Conservation (phyloP, 2,113 vertebrate genomes). For the Microcebus griseorufus region DNA sequence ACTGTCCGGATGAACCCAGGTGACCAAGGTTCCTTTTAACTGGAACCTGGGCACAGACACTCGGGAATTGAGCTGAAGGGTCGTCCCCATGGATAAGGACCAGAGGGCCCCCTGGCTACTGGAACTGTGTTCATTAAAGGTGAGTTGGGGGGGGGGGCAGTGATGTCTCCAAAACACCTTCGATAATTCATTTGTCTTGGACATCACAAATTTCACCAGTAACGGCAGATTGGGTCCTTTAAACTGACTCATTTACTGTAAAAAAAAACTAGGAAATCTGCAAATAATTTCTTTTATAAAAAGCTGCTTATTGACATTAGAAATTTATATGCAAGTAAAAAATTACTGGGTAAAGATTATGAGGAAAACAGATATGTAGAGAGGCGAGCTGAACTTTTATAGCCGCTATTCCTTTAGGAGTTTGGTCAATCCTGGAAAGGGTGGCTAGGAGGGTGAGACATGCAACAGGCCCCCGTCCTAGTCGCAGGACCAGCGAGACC, state of each 20-base stretch:
- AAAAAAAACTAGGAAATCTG: not conserved
- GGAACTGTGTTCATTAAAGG: no score
- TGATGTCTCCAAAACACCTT: no score
- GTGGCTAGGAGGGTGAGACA: not conserved
- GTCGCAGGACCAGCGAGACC: accelerated
- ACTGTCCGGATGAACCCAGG: not conserved
- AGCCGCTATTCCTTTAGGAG: not conserved
- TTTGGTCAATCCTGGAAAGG: not conserved
- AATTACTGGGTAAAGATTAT: not conserved
- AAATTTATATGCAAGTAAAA: not conserved
- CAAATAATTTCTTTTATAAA: not conserved
- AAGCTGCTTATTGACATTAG: not conserved
- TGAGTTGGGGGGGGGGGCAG: accelerated
- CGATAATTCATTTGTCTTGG: not conserved
- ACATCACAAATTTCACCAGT: not conserved
- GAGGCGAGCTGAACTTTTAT: not conserved
- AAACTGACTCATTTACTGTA: not conserved
- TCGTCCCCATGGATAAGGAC: accelerated
- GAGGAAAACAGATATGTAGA: not conserved
- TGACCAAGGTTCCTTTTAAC: not conserved
- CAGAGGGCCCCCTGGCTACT: not conserved
- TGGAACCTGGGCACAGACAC: no score
- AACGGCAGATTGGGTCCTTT: not conserved
- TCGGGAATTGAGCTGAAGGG: no score
- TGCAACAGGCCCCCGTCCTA: no score